Conservation (phyloP, 2,888 invertebrate species). For the Andrena bucephala region DNA sequence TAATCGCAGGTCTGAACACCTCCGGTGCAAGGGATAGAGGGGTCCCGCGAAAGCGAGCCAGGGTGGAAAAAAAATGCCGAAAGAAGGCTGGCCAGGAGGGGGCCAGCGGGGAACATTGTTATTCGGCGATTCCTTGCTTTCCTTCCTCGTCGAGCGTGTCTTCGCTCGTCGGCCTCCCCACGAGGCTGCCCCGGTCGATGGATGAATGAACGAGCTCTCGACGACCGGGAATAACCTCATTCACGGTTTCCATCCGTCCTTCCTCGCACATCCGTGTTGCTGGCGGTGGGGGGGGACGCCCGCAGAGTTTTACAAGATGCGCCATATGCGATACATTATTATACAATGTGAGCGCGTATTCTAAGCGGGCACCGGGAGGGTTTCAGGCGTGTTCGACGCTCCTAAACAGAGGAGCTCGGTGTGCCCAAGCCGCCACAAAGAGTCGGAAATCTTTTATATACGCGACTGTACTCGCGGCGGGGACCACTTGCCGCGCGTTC, state of each 20-base stretch:
- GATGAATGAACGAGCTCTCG: conserved; percentile 72
- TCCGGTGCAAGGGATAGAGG: conserved; percentile 7
- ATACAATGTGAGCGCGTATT: conserved; percentile 77
- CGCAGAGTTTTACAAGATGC: conserved; percentile 85
- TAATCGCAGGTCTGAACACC: conserved; percentile 30
- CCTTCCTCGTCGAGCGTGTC: conserved; percentile 28
- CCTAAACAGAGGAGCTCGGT: conserved; percentile 56
- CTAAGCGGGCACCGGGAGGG: conserved; percentile 66
- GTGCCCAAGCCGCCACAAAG: conserved; percentile 75
- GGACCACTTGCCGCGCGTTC: conserved; percentile 83
- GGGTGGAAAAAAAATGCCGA: conserved; percentile 9
- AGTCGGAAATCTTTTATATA: conserved; percentile 82
- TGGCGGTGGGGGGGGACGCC: conserved; percentile 72
- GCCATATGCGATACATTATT: conserved; percentile 84
- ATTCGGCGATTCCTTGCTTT: conserved; percentile 38
- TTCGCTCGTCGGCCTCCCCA: conserved; percentile 43
- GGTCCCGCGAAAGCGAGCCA: conserved; percentile 7
- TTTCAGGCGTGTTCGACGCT: conserved; percentile 35
- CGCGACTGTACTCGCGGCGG: conserved; percentile 58
- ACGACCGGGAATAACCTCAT: conserved; percentile 80
- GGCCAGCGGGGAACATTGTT: background rate
- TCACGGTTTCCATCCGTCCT: conserved; percentile 69
- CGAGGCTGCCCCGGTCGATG: conserved; percentile 63
- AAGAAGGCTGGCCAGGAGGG: background rate
- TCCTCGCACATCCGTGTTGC: conserved; percentile 43